Conservation (phyloP, 2,888 invertebrate species). For the Apamea sordens region DNA sequence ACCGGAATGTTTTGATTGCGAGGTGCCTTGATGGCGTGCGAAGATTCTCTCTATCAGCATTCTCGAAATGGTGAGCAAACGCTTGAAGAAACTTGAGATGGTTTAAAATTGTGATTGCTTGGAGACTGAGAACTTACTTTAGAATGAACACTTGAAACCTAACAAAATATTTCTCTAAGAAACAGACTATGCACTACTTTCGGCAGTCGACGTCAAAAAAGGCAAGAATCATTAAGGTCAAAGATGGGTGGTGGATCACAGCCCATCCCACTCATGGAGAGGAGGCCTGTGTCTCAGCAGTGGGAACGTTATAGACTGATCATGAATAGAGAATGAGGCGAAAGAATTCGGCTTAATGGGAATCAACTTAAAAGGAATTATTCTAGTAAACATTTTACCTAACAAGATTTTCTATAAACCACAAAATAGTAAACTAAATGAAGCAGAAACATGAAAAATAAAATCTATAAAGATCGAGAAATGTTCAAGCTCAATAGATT, state of each 20-base stretch:
- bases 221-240: not conserved
- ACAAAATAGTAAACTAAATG: constrained; percentile 27
- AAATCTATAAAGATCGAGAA: constrained; percentile 34
- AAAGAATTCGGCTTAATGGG: not conserved
- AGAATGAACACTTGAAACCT: constrained; percentile 4
- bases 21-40: constrained; percentile 61
- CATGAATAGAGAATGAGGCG: not conserved
- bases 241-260: not conserved
- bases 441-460: constrained; percentile 41
- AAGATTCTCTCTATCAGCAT: constrained; percentile 66
- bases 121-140: constrained; percentile 18
- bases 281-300: too few species aligned
- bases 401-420: constrained; percentile 1
- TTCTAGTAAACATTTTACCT: not conserved
- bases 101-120: constrained; percentile 44
- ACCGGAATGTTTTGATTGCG: constrained; percentile 71
- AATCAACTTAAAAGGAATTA: not conserved
- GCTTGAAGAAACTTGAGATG: constrained; percentile 37
- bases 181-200: not conserved
- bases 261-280: too few species aligned
- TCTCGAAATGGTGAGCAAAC: constrained; percentile 53
- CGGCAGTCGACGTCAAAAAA: not conserved
- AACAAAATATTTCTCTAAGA: not conserved
- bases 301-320: too few species aligned
- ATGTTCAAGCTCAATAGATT: constrained; percentile 44